Evolutionary conservation across 1,140 invertebrate genomes (phyloP), one percentile per base, ranked within the genome.

Genomic region (Elysia chlorotica): DNA sequence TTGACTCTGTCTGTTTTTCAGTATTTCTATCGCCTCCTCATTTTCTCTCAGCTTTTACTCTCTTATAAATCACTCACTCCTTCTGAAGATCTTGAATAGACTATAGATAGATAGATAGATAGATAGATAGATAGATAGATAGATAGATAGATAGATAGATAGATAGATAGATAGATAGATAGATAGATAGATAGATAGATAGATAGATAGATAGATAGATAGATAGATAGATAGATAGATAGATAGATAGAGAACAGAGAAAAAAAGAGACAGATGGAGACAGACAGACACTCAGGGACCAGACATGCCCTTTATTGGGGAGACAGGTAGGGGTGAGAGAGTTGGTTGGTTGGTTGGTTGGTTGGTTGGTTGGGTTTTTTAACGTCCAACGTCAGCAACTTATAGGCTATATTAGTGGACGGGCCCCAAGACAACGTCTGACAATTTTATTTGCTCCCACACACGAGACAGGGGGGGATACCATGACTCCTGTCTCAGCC

Each of bases 91-190:
- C 25, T 25, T 59, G 6, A 19, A 10, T 59, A 19, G 10, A 19
- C 14, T 59, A 59, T 10, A 63, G 6, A 5, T 63, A 33, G 19
- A 63, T 63, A 63, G 14, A 35, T 63, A 63, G 14, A 63, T 63
- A 33, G 19, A 63, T 35, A 63, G 19, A 63, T 63, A 63, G 14
- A 63, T 35, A 63, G 3, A 63, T 14, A 63, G 3, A 63, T 23
- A 63, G 4, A 63, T 23, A 63, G 4, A 63, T 33, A 63, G 14
- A 63, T 31, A 63, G 19, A 63, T 63, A 63, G 19, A 63, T 31
- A 63, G 10, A 63, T 63, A 63, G 4, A 63, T 63, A 63, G 19
- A 63, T 30, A 63, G 10, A 35, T 63, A 35, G 19, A 63, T 30
- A 63, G 19, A 63, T 30, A 63, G 19, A 63, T 30, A 63, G 19